Conservation (phyloP, 2,113 vertebrate species). For the Tyrannus savana region DNA sequence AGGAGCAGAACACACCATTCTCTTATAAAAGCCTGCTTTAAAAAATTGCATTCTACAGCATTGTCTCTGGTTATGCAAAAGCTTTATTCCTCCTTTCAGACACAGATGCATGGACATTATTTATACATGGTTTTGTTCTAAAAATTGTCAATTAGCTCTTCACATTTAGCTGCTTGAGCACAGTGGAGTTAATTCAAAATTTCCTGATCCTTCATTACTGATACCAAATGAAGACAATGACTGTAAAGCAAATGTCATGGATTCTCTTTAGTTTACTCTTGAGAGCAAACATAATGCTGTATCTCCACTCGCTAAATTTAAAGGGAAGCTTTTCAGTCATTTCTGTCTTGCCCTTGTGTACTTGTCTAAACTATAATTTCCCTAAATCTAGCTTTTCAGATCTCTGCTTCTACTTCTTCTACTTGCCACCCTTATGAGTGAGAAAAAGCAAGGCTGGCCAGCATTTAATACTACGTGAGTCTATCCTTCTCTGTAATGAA, state of each 20-base stretch:
- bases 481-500: conserved; percentile 30
- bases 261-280: background rate
- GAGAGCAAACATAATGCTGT: conserved; percentile 18
- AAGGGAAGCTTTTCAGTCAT: background rate
- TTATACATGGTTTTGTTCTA: background rate
- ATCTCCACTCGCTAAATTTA: background rate
- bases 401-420: conserved; percentile 14
- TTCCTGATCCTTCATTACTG: conserved; percentile 33
- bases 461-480: background rate
- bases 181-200: conserved; percentile 38
- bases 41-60: background rate
- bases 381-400: conserved; percentile 45
- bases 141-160: conserved; percentile 18
- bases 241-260: conserved; percentile 50
- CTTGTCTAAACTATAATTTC: conserved; percentile 39
- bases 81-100: conserved; percentile 3
- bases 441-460: conserved; percentile 45
- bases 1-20: background rate
- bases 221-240: conserved; percentile 50
- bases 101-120: background rate
- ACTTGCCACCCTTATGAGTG: background rate
- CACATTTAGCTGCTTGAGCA: background rate
- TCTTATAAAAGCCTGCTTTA: background rate
- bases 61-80: background rate
- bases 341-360: conserved; percentile 19